Conservation (phyloP, 2,888 invertebrate genomes). For the Biston betularia region DNA sequence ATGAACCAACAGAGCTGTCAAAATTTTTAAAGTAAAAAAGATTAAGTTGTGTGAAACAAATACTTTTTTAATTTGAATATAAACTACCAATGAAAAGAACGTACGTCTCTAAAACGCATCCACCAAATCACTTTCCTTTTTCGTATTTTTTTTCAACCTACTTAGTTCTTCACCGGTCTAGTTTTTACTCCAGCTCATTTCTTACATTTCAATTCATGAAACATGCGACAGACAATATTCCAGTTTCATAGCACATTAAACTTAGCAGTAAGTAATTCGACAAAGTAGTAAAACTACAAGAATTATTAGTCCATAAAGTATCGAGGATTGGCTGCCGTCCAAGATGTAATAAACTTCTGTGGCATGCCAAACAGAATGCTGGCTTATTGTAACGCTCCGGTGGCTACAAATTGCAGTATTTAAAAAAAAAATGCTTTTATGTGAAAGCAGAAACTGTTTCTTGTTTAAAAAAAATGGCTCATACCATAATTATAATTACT, state of each 20-base stretch:
- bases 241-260: constrained; percentile 37
- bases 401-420: constrained; percentile 27
- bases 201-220: constrained; percentile 23
- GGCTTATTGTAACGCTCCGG: constrained; percentile 20
- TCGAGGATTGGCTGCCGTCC: constrained; percentile 59
- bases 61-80: too few relatives aligned
- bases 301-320: constrained; percentile 66
- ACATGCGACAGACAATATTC: constrained; percentile 34
- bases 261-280: constrained; percentile 47
- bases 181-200: constrained; percentile 1
- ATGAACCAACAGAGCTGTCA: too few relatives aligned
- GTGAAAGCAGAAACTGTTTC: not conserved
- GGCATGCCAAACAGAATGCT: constrained; percentile 31
- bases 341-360: constrained; percentile 57
- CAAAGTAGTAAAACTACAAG: constrained; percentile 61
- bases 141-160: not conserved
- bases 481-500: too few relatives aligned
- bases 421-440: not conserved
- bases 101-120: too few relatives aligned
- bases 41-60: too few relatives aligned
- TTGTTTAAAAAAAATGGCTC: too few relatives aligned
- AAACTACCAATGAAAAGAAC: too few relatives aligned
- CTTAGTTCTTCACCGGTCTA: constrained; percentile 1
- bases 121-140: not conserved
- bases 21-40: too few relatives aligned